phyloP scores from a whole-genome alignment of 2,888 invertebrate genomes.

The Cacoxenus indagator region DNA sequence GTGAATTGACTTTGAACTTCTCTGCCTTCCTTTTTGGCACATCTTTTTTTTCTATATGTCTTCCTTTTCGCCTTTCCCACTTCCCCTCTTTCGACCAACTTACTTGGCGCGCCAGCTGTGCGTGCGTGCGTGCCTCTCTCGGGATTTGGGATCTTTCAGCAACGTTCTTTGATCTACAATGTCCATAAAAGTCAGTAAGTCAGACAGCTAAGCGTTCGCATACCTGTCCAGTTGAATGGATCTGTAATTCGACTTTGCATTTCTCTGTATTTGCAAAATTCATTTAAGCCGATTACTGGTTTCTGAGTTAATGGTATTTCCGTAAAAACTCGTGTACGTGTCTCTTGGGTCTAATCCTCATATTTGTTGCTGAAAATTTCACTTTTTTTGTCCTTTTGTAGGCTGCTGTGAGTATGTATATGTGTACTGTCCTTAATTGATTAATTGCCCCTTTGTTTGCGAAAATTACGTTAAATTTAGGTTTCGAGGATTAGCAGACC shows the following conservation, averaged over 20 bases:
- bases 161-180: background rate
- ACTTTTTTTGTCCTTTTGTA: slow-evolving; percentile 44
- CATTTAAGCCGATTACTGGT: slow-evolving; percentile 54
- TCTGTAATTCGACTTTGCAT: background rate
- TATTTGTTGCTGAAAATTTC: slow-evolving; percentile 42
- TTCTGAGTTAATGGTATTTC: slow-evolving; percentile 53
- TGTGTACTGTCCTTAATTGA: slow-evolving; percentile 53
- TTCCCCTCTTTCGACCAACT: slow-evolving; percentile 20
- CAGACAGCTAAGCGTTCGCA: background rate
- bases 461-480: slow-evolving; percentile 42
- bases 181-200: background rate
- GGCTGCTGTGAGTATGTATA: slow-evolving; percentile 42
- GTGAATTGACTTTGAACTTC: slow-evolving; percentile 56
- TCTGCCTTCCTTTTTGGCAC: background rate
- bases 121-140: slow-evolving; percentile 42
- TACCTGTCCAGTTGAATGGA: background rate
- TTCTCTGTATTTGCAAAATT: slow-evolving; percentile 34
- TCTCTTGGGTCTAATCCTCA: slow-evolving; percentile 50
- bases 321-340: slow-evolving; percentile 40
- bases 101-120: slow-evolving; percentile 48
- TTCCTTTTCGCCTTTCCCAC: slow-evolving; percentile 38
- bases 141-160: slow-evolving; percentile 39
- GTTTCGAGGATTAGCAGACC: slow-evolving; percentile 14
- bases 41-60: too few relatives aligned
- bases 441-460: slow-evolving; percentile 57